Evolutionary conservation across 2,888 invertebrate genomes (phyloP).

Genomic region (Chirona hameri): DNA sequence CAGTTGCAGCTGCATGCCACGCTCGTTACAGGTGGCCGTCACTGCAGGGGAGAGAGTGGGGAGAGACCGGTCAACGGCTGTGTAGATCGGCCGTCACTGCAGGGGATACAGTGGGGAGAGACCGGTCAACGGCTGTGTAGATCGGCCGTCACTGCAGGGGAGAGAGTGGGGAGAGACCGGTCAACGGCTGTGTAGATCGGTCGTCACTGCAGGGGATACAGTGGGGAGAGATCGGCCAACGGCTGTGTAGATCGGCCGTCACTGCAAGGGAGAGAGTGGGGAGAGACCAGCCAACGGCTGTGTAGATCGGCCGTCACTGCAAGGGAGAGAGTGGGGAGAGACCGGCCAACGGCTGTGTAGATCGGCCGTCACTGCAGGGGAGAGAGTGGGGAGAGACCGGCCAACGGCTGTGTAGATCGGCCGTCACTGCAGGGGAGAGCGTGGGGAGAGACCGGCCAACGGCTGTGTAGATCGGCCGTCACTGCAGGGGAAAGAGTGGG

Average conservation of each 20-base stretch:
- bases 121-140: no score
- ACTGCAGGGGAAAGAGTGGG: conserved; percentile 32
- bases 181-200: conserved; percentile 13
- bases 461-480: conserved; percentile 33
- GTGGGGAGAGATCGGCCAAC: no score
- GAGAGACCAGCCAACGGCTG: no score
- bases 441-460: no score
- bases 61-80: no score
- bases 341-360: no score
- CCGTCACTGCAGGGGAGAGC: conserved; percentile 34
- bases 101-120: no score
- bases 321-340: no score
- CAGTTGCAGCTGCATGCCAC: conserved; percentile 89
- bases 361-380: conserved; percentile 37
- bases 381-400: no score
- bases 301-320: conserved; percentile 39
- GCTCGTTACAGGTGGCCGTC: conserved; percentile 63
- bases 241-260: conserved; percentile 33
- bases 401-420: conserved; percentile 8
- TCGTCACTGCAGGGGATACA: conserved; percentile 34
- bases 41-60: conserved; percentile 32
- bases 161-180: no score
- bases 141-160: conserved; percentile 37
- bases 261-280: conserved; percentile 32
- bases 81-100: conserved; percentile 39